phyloP scores from a whole-genome alignment of 2,797 vertebrate species.

The Salmo trutta region DNA sequence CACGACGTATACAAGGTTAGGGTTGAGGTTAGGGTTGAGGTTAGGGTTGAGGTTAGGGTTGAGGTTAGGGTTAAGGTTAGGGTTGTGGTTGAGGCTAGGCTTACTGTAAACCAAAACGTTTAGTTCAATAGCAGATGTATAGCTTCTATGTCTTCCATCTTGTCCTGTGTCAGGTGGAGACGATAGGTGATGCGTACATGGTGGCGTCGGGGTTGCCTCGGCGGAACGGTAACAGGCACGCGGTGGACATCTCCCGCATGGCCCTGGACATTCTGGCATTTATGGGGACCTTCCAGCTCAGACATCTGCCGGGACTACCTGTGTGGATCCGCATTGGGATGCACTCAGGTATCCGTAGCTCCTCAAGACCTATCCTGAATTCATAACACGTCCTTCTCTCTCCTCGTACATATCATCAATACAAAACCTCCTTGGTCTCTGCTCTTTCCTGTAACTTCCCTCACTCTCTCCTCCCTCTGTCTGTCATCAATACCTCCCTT shows the following conservation, averaged over 20 bases:
- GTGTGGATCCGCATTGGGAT: constrained; percentile 96
- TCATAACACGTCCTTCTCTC: neutral
- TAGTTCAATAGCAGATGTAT: neutral
- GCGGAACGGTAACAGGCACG: constrained; percentile 90
- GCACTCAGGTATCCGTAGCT: constrained; percentile 83
- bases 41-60: too few relatives aligned
- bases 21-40: neutral
- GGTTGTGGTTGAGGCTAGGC: neutral
- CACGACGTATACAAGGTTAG: constrained; percentile 97
- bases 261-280: constrained; percentile 93
- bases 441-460: neutral
- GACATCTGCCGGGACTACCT: constrained; percentile 89
- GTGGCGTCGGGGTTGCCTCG: constrained; percentile 91
- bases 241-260: constrained; percentile 93
- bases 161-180: constrained; percentile 84
- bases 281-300: constrained; percentile 90
- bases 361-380: neutral
- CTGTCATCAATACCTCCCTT: neutral
- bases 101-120: neutral
- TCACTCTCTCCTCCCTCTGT: neutral
- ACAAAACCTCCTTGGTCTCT: neutral
- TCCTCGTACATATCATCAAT: neutral
- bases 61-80: neutral
- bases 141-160: neutral
- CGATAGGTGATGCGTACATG: constrained; percentile 97